These are phyloP conservation scores for Eurytoma adleriae DNA, from an alignment of 2,888 invertebrate genomes.

Conservation along the genomic window DNA sequence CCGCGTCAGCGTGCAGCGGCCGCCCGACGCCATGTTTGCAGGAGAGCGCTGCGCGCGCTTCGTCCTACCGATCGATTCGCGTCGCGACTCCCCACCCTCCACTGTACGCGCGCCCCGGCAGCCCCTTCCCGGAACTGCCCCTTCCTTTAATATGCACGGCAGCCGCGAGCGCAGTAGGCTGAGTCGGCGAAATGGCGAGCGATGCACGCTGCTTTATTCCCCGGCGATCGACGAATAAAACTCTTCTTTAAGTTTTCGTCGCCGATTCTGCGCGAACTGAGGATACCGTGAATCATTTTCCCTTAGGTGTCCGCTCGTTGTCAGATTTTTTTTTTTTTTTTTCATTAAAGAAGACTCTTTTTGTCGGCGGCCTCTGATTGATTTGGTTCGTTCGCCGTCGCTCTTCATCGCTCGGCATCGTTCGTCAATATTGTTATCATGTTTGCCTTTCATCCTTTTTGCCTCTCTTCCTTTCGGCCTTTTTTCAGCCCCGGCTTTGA, in stretches of 20 bases:
- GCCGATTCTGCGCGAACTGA: too few relatives aligned
- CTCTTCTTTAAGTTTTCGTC: too few relatives aligned
- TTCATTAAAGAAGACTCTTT: not conserved
- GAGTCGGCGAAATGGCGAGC: not conserved
- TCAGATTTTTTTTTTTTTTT: not conserved
- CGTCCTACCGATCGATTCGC: slow-evolving; percentile 46
- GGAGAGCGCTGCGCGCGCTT: slow-evolving; percentile 47
- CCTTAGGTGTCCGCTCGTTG: not conserved
- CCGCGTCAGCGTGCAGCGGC: slow-evolving; percentile 24
- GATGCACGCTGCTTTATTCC: too few relatives aligned
- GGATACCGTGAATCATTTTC: too few relatives aligned
- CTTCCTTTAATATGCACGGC: not conserved
- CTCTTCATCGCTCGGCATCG: too few relatives aligned
- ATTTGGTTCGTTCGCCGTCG: not conserved
- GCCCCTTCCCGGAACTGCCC: too few relatives aligned
- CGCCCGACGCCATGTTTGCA: slow-evolving; percentile 54
- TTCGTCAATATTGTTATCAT: not conserved
- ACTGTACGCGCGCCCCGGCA: too few relatives aligned
- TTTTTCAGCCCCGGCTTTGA: too few relatives aligned
- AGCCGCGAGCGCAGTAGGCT: not conserved
- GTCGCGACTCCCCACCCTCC: slow-evolving; percentile 7
- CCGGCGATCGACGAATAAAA: too few relatives aligned
- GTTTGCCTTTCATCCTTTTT: not conserved
- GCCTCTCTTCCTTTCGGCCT: too few relatives aligned
- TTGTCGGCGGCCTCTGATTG: not conserved